phyloP scores from a whole-genome alignment of 2,113 vertebrate genomes.

The Collichthys lucidus region DNA sequence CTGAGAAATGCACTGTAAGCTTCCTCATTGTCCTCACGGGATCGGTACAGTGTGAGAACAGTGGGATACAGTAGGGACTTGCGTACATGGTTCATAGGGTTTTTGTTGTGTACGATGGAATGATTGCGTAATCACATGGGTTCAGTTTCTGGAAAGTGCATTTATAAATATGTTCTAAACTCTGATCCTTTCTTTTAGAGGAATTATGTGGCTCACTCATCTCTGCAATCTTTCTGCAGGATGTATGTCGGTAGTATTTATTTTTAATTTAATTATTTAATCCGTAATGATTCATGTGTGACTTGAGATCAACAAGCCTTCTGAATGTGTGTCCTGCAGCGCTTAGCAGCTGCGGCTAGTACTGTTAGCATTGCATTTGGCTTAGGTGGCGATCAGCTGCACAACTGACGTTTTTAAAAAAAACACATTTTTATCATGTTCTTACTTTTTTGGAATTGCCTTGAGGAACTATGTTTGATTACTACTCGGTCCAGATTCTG shows the following conservation, averaged over 20 bases:
- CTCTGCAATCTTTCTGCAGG: neutral
- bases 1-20: conserved; percentile 29
- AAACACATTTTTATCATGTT: neutral
- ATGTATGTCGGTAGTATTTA: too few species aligned
- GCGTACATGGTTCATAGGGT: neutral
- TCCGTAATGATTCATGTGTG: neutral
- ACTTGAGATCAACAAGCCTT: neutral
- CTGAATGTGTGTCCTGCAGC: neutral
- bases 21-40: conserved; percentile 18
- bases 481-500: neutral
- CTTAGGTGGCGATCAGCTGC: neutral
- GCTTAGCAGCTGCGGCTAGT: neutral
- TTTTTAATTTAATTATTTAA: neutral
- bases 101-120: neutral
- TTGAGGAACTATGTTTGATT: neutral
- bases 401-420: neutral
- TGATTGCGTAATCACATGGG: neutral
- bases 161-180: neutral
- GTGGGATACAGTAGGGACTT: neutral
- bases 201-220: neutral
- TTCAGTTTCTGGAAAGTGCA: conserved; percentile 4
- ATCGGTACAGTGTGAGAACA: conserved; percentile 13
- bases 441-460: neutral
- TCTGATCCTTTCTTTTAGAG: neutral
- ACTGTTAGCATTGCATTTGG: neutral